Conservation (phyloP, 2,797 vertebrate genomes). For the Heliangelus exortis region DNA sequence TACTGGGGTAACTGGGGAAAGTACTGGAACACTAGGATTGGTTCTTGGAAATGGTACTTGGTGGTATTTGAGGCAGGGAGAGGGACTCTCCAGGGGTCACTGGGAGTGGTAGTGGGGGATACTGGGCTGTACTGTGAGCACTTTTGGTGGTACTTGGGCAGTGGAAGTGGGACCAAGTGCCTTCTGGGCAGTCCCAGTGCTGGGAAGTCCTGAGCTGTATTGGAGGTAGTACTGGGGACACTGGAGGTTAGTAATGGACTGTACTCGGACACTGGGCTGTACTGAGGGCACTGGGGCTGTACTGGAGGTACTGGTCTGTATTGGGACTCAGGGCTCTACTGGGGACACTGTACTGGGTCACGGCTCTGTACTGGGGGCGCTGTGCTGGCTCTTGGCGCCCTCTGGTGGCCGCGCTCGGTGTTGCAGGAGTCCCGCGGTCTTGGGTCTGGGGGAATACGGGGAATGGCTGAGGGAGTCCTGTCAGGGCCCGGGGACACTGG, state of each 20-base stretch:
- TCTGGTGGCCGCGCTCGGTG: not conserved
- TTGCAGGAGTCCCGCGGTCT: not conserved
- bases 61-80: no score
- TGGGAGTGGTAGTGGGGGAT: not conserved
- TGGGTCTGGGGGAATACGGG: not conserved
- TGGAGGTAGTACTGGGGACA: not conserved
- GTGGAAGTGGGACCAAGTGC: not conserved
- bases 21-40: not conserved
- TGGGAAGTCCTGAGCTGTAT: rapidly evolving
- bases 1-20: no score
- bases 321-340: not conserved
- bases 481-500: not conserved
- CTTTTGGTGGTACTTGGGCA: not conserved
- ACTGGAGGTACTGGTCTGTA: no score
- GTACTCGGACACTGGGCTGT: not conserved
- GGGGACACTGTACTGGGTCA: not conserved
- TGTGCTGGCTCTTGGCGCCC: not conserved
- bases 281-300: not conserved
- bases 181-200: not conserved
- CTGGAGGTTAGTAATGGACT: not conserved
- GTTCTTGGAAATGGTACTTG: not conserved
- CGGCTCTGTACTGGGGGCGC: not conserved
- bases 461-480: no score
- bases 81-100: not conserved
- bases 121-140: not conserved